Evolutionary conservation across 2,113 vertebrate genomes (phyloP).

Genomic region (Mus musculus): DNA sequence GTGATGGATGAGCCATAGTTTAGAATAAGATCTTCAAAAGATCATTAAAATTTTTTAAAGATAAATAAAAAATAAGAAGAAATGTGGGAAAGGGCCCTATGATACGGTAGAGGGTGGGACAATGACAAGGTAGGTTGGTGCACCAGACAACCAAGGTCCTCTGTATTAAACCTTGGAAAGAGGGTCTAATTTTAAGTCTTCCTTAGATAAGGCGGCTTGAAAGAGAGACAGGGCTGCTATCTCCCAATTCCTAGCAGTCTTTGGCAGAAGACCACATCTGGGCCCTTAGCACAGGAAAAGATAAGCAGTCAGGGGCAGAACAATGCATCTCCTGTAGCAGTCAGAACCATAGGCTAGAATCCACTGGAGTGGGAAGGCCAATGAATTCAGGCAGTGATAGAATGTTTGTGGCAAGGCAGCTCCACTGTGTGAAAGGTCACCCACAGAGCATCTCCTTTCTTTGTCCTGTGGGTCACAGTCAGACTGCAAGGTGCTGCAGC

Average conservation of each 20-base stretch:
- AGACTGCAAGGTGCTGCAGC: neutral
- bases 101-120: fast-evolving
- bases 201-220: neutral
- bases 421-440: neutral
- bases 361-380: neutral
- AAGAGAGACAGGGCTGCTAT: neutral
- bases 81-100: neutral
- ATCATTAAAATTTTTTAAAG: neutral
- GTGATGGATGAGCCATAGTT: neutral
- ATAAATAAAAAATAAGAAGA: neutral
- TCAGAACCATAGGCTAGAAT: neutral
- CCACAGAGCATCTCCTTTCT: neutral
- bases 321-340: neutral
- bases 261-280: neutral
- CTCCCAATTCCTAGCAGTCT: neutral
- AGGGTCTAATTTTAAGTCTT: neutral
- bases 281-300: neutral
- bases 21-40: neutral
- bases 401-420: neutral
- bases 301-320: neutral
- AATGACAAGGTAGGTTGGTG: neutral
- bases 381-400: neutral
- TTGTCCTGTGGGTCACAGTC: neutral
- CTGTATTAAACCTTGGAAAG: neutral
- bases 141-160: neutral